These are phyloP conservation scores for Seira sanloemensis DNA, from an alignment of 2,888 invertebrate species.

Conservation along the genomic window DNA sequence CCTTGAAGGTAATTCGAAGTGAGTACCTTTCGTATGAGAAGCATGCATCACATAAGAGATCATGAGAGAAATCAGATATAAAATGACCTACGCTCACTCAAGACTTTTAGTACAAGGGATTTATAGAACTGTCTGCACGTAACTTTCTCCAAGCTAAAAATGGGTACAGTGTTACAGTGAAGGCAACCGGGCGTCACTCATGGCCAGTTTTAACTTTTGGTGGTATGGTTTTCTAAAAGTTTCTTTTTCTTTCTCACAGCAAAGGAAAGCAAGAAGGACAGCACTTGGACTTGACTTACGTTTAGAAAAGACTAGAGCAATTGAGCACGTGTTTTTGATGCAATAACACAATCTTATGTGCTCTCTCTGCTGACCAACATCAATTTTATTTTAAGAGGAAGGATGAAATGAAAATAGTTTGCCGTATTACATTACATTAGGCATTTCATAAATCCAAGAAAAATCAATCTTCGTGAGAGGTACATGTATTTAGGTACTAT, in stretches of 20 bases:
- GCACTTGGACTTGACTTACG: too few species aligned
- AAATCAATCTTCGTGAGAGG: background rate
- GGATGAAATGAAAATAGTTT: too few species aligned
- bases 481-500: too few species aligned
- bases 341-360: background rate
- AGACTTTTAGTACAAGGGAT: too few species aligned
- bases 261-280: background rate
- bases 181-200: background rate
- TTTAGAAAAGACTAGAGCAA: background rate
- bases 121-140: background rate
- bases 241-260: background rate
- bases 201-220: background rate
- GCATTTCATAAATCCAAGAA: slow-evolving; percentile 4
- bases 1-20: background rate
- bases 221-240: too few species aligned
- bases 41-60: background rate
- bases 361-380: background rate
- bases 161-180: background rate
- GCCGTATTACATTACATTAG: too few species aligned
- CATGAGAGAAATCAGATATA: background rate
- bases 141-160: background rate
- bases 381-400: background rate
- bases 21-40: slow-evolving; percentile 26
- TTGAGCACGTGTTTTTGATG: background rate
- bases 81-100: background rate